Conservation (phyloP, 2,797 vertebrate genomes). For the Poliocrania exsul region DNA sequence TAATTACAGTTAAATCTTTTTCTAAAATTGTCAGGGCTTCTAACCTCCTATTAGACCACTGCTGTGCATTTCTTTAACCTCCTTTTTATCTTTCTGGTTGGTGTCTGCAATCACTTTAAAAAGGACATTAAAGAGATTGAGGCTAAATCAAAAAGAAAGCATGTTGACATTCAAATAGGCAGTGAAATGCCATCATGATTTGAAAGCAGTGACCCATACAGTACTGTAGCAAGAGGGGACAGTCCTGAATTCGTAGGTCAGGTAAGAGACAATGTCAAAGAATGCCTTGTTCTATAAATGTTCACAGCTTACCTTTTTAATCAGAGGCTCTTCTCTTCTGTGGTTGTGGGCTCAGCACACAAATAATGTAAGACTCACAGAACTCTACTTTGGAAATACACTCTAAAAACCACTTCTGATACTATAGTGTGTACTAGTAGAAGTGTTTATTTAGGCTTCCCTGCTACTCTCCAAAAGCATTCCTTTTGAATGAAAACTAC, state of each 20-base stretch:
- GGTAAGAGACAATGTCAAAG: constrained; percentile 52
- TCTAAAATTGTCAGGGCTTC: constrained; percentile 3
- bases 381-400: constrained; percentile 29
- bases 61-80: constrained; percentile 48
- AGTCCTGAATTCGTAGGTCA: constrained; percentile 55
- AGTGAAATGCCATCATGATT: constrained; percentile 60
- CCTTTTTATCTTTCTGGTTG: constrained; percentile 62
- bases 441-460: background rate
- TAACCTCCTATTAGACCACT: constrained; percentile 10
- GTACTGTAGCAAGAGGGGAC: constrained; percentile 55
- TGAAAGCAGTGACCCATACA: constrained; percentile 50
- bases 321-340: constrained; percentile 58
- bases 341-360: constrained; percentile 48
- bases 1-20: background rate
- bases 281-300: constrained; percentile 42
- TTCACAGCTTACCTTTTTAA: constrained; percentile 42
- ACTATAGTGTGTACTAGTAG: background rate
- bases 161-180: constrained; percentile 55
- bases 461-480: background rate
- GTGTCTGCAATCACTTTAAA: constrained; percentile 55
- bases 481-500: background rate
- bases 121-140: constrained; percentile 57
- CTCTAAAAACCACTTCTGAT: background rate
- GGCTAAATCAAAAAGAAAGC: constrained; percentile 62
- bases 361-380: background rate